Evolutionary conservation across 1,140 invertebrate genomes (phyloP), one percentile per base, ranked within the genome.

Genomic region (Euborellia annulipes): DNA sequence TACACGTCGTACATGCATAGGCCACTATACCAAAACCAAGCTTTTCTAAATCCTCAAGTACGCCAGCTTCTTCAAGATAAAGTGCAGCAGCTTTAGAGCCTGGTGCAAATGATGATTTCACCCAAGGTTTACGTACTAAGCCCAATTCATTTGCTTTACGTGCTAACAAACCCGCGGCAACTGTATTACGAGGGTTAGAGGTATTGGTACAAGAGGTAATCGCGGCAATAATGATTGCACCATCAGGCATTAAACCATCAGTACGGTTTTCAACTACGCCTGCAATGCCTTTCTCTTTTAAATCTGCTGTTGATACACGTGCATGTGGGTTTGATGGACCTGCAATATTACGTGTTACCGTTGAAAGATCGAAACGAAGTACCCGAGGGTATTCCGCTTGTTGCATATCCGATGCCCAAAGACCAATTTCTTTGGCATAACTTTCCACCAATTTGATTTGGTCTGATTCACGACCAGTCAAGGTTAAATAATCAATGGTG

Each of bases 1-100:
- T 50, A 34, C 49, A 50, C 11, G 49, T 50, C 2, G 46, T 50
- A 27, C 49, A 50, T 22, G 45, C 49, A 21, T 50, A 50, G 7
- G 45, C 49, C 3, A 50, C 49, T n/a, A 43, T 16, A 23, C 49
- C 21, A 43, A 50, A 50, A 17, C 49, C 49, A 14, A 50, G 23
- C 2, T 3, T 16, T 30, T 50, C 19, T 7, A 50, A 20, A 30
- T 42, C 6, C 27, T 11, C 2, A n/a, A 11, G 7, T 17, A 49
- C 6, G 3, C 45, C 45, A 2, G 19, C 7, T 6, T 32, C 41
- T 32, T 40, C 36, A 3, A 48, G 36, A 47, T 49, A 49, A 3
- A 41, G 36, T 8, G 48, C 41, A 17, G 47, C 48, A 8, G 47
- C 48, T 41, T 48, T 4, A 13, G 48, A 49, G 2, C 48, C 48